Evolutionary conservation across 1,140 invertebrate genomes (phyloP).

Genomic region (Drosophila willistoni): DNA sequence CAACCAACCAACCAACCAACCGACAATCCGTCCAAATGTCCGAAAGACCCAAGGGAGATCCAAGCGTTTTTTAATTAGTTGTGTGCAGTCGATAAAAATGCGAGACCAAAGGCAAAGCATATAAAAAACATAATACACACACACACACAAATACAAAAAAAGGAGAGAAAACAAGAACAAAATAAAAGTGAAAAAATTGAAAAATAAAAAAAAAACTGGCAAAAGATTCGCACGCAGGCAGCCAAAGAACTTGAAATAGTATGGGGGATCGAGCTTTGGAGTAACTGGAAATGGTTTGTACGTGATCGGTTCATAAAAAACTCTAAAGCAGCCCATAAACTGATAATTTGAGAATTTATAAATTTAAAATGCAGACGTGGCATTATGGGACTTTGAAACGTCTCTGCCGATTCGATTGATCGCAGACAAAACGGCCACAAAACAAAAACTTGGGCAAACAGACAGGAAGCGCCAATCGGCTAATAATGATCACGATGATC

Average conservation of each 20-base stretch:
- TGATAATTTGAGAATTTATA: constrained; percentile 81
- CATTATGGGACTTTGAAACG: constrained; percentile 40
- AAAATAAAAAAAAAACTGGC: constrained; percentile 30
- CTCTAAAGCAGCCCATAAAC: constrained; percentile 72
- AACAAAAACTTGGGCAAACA: constrained; percentile 5
- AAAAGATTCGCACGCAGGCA: constrained; percentile 70
- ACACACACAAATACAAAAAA: constrained; percentile 15
- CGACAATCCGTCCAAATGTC: background rate
- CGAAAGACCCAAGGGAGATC: constrained; percentile 17
- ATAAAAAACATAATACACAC: constrained; percentile 39
- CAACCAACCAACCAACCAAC: background rate
- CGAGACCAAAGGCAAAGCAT: constrained; percentile 64
- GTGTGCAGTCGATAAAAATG: constrained; percentile 77
- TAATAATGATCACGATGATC: constrained; percentile 31
- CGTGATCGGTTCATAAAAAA: constrained; percentile 79
- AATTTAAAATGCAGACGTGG: constrained; percentile 63
- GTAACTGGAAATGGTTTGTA: constrained; percentile 57
- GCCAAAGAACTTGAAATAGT: constrained; percentile 2
- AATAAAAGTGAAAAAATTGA: background rate
- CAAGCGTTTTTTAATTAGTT: constrained; percentile 79
- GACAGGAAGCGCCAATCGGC: constrained; percentile 53
- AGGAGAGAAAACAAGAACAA: constrained; percentile 9
- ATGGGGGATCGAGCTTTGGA: constrained; percentile 2
- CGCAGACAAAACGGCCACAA: constrained; percentile 31
- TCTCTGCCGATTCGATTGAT: constrained; percentile 14